These are phyloP conservation scores for Leptoteleia sp. DNA, from an alignment of 1,140 invertebrate species.

Conservation along the genomic window DNA sequence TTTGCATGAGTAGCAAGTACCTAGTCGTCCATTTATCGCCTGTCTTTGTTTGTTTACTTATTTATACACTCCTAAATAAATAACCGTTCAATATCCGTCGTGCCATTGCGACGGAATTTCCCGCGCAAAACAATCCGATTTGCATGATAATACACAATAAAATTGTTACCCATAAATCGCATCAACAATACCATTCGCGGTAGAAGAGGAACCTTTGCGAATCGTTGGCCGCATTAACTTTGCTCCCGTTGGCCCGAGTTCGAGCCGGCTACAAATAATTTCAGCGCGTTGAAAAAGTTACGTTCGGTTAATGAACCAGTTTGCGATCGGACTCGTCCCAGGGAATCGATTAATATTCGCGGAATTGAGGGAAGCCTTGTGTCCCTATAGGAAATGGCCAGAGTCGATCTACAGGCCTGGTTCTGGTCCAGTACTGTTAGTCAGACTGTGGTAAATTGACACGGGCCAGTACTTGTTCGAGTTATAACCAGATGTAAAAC, in stretches of 20 bases:
- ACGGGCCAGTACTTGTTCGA: too few relatives aligned
- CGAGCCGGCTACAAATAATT: slow-evolving; percentile 16
- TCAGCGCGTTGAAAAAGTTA: background rate
- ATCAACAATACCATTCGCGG: slow-evolving; percentile 36
- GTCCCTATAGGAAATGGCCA: too few relatives aligned
- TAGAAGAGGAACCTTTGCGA: slow-evolving; percentile 20
- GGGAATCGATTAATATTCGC: slow-evolving; percentile 15
- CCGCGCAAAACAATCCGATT: slow-evolving; percentile 17
- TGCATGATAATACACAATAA: slow-evolving; percentile 35
- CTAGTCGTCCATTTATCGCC: slow-evolving; percentile 4
- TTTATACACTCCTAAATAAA: slow-evolving; percentile 15
- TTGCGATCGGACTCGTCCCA: slow-evolving; percentile 1
- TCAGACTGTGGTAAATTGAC: too few relatives aligned
- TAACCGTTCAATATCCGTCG: slow-evolving; percentile 9
- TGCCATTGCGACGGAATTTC: background rate
- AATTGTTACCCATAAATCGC: slow-evolving; percentile 40
- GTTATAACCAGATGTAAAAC: too few relatives aligned
- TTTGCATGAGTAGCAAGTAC: too few relatives aligned
- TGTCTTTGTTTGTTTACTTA: slow-evolving; percentile 6
- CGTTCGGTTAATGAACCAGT: slow-evolving; percentile 10
- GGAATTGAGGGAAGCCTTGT: too few relatives aligned
- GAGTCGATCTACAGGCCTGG: too few relatives aligned
- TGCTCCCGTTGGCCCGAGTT: slow-evolving; percentile 6
- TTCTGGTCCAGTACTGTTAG: too few relatives aligned
- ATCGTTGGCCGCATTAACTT: slow-evolving; percentile 22